Conservation (phyloP, 2,888 invertebrate species). For the Galerucella nymphaeae region DNA sequence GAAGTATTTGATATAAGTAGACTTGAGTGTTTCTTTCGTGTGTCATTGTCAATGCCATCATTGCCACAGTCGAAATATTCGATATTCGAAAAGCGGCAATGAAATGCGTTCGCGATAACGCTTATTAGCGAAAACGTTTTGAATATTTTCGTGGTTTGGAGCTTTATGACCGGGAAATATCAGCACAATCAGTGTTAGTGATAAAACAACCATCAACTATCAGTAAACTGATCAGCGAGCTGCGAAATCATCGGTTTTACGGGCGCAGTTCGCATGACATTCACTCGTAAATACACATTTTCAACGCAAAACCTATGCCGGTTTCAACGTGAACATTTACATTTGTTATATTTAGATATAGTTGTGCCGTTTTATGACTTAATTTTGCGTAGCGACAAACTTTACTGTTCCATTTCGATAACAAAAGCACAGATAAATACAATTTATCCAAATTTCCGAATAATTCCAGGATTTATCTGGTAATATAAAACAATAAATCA, state of each 20-base stretch:
- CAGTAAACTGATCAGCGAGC: slow-evolving; percentile 61
- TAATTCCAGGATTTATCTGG: not conserved
- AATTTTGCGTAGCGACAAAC: slow-evolving; percentile 34
- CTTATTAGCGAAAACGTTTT: slow-evolving; percentile 57
- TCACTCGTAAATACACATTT: slow-evolving; percentile 57
- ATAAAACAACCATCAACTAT: slow-evolving; percentile 63
- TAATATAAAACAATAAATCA: slow-evolving; percentile 1
- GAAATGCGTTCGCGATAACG: slow-evolving; percentile 54
- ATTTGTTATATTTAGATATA: slow-evolving; percentile 51
- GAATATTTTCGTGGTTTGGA: slow-evolving; percentile 59
- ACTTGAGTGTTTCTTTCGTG: not conserved
- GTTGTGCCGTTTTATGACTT: slow-evolving; percentile 42
- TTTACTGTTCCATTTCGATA: slow-evolving; percentile 13
- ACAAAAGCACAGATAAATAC: slow-evolving; percentile 16
- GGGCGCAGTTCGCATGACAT: slow-evolving; percentile 55
- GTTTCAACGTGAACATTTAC: slow-evolving; percentile 53
- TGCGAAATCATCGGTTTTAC: slow-evolving; percentile 63
- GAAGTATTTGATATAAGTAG: not conserved
- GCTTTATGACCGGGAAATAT: slow-evolving; percentile 61
- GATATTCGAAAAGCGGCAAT: slow-evolving; percentile 48
- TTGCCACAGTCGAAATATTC: slow-evolving; percentile 24
- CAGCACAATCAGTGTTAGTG: slow-evolving; percentile 61
- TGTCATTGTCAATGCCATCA: slow-evolving; percentile 12
- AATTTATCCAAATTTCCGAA: not conserved
- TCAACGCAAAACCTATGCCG: slow-evolving; percentile 54